phyloP scores from a whole-genome alignment of 2,113 vertebrate species.

The Parus major region DNA sequence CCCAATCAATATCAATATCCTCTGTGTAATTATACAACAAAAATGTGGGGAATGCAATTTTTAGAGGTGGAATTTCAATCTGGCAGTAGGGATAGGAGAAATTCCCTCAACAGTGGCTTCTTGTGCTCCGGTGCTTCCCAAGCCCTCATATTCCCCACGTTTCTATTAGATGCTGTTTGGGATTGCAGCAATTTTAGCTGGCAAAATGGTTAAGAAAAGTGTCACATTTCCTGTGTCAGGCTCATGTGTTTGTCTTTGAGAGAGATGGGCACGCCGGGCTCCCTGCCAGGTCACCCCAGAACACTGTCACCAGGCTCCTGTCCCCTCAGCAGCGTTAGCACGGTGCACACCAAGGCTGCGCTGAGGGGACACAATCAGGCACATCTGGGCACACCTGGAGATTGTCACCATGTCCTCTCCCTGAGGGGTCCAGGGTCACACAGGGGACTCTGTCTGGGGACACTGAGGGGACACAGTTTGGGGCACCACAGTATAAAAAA shows the following conservation, averaged over 20 bases:
- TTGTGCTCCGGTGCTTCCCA: not conserved
- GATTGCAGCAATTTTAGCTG: not conserved
- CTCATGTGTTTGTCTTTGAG: rapidly evolving
- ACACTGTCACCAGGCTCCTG: rapidly evolving
- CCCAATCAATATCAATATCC: not conserved
- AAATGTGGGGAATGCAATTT: not conserved
- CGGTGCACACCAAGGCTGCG: rapidly evolving
- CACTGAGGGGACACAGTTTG: not conserved
- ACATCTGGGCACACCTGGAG: rapidly evolving
- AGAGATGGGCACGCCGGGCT: rapidly evolving
- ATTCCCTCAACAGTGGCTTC: not conserved
- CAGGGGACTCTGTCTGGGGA: rapidly evolving
- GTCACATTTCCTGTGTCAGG: too few relatives aligned
- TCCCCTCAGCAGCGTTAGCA: rapidly evolving
- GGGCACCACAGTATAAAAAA: not conserved
- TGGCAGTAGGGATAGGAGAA: not conserved
- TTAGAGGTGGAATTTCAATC: not conserved
- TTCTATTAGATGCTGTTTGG: not conserved
- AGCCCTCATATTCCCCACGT: rapidly evolving
- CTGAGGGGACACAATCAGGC: not conserved
- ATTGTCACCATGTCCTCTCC: rapidly evolving
- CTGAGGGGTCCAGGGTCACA: rapidly evolving
- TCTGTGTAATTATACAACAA: not conserved
- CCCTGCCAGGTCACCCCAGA: rapidly evolving
- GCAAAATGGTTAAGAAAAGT: not conserved